These are phyloP conservation scores for Gephyroberyx darwinii DNA, from an alignment of 2,797 vertebrate genomes.

Conservation along the genomic window DNA sequence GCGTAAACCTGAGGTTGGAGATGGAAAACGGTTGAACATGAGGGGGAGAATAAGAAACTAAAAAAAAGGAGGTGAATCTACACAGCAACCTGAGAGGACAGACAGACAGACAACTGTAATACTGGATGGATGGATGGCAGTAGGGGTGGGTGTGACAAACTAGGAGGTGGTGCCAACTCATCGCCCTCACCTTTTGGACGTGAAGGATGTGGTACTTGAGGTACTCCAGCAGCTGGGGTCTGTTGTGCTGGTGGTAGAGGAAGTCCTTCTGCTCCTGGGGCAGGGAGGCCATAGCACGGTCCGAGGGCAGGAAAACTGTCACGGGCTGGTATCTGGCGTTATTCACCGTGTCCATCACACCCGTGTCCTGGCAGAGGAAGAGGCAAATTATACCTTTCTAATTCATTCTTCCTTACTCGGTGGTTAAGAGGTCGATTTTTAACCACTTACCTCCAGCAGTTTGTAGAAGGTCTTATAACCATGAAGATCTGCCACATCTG, in stretches of 20 bases:
- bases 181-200: constrained; percentile 76
- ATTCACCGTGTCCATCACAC: constrained; percentile 79
- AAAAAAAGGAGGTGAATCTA: too few relatives aligned
- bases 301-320: constrained; percentile 90
- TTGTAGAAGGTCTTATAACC: constrained; percentile 87
- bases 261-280: constrained; percentile 86
- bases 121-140: too few relatives aligned
- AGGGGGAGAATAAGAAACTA: too few relatives aligned
- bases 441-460: constrained; percentile 86
- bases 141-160: too few relatives aligned
- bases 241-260: constrained; percentile 85
- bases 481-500: constrained; percentile 79
- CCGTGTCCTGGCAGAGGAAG: constrained; percentile 82
- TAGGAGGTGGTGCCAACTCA: too few relatives aligned
- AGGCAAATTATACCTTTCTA: not conserved
- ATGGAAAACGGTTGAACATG: not conserved
- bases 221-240: constrained; percentile 83
- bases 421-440: too few relatives aligned
- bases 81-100: too few relatives aligned
- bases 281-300: constrained; percentile 82
- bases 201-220: constrained; percentile 91
- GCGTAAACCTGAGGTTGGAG: constrained; percentile 77
- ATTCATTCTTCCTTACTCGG: too few relatives aligned
- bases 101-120: too few relatives aligned
- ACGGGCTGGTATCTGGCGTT: constrained; percentile 84